phyloP scores from a whole-genome alignment of 1,140 invertebrate species.

The Condylostylus longicornis region DNA sequence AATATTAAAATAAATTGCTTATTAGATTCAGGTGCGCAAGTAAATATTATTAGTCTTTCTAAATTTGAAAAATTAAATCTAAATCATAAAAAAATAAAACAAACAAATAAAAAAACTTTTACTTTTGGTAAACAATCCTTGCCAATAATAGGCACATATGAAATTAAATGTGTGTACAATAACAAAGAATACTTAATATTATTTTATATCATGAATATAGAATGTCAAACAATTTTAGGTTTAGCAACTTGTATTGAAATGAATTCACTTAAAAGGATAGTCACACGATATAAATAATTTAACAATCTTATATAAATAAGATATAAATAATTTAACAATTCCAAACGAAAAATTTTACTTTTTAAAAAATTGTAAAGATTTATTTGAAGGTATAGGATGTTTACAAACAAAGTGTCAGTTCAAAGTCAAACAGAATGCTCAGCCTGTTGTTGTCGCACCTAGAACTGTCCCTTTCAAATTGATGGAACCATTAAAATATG shows the following conservation, averaged over 20 bases:
- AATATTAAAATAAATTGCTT: constrained; percentile 5
- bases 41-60: constrained; percentile 11
- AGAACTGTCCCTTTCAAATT: constrained; percentile 25
- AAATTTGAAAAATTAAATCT: constrained; percentile 7
- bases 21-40: constrained; percentile 12
- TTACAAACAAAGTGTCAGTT: constrained; percentile 9
- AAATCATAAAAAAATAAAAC: constrained; percentile 1
- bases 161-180: constrained; percentile 1
- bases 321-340: no score
- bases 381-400: constrained; percentile 5
- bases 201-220: constrained; percentile 7
- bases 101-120: constrained; percentile 2
- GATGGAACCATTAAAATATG: constrained; percentile 18
- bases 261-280: no score
- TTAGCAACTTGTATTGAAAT: neutral
- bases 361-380: constrained; percentile 3
- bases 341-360: no score
- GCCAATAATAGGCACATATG: constrained; percentile 4
- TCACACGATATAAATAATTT: no score
- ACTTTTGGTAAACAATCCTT: constrained; percentile 8
- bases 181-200: constrained; percentile 4
- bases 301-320: no score
- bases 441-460: constrained; percentile 17
- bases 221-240: constrained; percentile 8
- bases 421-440: constrained; percentile 9